A percentile compares a stretch with the other conserved stretches of the same genome.
These are phyloP conservation scores for Ahaetulla prasina DNA, from an alignment of 2,113 vertebrate genomes.

Conservation along the genomic window DNA sequence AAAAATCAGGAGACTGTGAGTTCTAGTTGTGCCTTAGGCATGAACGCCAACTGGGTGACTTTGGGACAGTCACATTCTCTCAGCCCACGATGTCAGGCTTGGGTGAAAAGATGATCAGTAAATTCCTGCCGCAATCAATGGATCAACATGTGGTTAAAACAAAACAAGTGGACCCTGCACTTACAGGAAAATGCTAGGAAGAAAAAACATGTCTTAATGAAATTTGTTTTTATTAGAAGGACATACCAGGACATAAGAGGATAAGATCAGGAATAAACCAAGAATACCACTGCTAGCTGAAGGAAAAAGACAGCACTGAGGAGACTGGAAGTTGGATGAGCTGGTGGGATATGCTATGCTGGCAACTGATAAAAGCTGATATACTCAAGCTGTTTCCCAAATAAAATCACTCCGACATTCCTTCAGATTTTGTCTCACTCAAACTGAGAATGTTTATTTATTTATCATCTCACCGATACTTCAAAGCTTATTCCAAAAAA, in stretches of 20 bases:
- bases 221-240: background rate
- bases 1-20: background rate
- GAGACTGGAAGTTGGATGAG: background rate
- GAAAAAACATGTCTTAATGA: background rate
- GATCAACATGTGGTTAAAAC: background rate
- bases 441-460: background rate
- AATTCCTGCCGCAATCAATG: background rate
- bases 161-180: background rate
- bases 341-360: background rate
- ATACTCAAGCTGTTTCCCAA: background rate
- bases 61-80: background rate
- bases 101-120: background rate
- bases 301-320: background rate
- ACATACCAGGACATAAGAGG: background rate
- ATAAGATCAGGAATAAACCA: background rate
- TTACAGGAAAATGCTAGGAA: background rate
- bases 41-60: background rate
- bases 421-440: background rate
- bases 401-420: background rate
- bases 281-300: background rate
- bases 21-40: background rate
- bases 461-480: background rate
- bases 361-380: background rate
- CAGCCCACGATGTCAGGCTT: background rate
- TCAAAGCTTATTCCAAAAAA: background rate